Base-by-base conservation (phyloP, 2,113 vertebrate species). In the Channa argus region DNA sequence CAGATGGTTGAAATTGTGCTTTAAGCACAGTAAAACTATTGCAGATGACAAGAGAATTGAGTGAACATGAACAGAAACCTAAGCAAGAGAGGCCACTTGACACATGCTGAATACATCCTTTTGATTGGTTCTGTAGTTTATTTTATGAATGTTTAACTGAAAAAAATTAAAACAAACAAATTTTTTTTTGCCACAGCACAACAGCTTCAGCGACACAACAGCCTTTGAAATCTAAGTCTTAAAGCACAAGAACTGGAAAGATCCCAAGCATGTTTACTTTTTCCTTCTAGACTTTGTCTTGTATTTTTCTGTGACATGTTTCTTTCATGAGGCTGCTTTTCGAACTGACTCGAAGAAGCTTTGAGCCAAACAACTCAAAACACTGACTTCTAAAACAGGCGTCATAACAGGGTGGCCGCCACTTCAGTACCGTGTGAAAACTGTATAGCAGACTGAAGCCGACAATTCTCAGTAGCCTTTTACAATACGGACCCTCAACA, bases 241-340 rank as follows among this genome's bases (percentile, higher is more conserved):
- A 14, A 49, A 70, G 37, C 33, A 71, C 47, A 38, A 65, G 11
- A 61, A 64, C 37, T 12, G 33, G 11, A 9, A 13, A 49, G 33
- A 66, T 54, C 63, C 56, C 47, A 5, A 49, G 70, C 51, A 10
- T 64, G 71, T 50, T 63, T n/a, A 51, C 68, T 74, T 74, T 74
- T 73, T 76, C 78, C 77, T 80, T 47, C 45, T 63, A 77, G 61
- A 80, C 43, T 70, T 84, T 49, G 72, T 86, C 74, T 86, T 44
- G 51, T 84, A 53, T 68, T 59, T 24, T 77, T 39, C 33, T 78
- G 65, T 77, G 56, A 62, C 77, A 54, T 79, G 39, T 74, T 46
- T 66, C 24, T 77, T 63, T 55, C 70, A 38, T 43, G 37, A 84
- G 70, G 71, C 88, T 87, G 88, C 86, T 91, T 88, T 86, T 86